Evolutionary conservation across 2,797 vertebrate species (phyloP), one percentile per base, ranked within the genome.

Genomic region (Poecile montanus): DNA sequence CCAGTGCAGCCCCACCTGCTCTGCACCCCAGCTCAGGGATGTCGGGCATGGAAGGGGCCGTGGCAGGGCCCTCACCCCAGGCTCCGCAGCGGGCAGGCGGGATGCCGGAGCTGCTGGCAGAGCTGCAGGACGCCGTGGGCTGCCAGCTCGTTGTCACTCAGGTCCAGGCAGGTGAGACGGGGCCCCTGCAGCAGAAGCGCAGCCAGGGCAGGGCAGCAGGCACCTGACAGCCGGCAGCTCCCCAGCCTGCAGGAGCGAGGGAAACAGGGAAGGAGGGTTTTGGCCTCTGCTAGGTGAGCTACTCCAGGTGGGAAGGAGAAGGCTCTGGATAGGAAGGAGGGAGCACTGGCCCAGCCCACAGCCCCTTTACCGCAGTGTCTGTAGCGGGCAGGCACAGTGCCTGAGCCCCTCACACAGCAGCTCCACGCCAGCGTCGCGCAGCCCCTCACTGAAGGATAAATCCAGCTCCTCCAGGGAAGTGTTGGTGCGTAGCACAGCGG

Each of bases 331-430:
- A 30, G 34, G 36, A 13, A 17, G 34, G 32, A 48, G 6, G 30
- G 18, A 20, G 17, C 4, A 1, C 2, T 9, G 2, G 2, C 7
- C 3, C 1, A 2, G 14, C 10, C 7, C 4, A 0, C 1, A 2
- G 27, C 17, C 22, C 16, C 76, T 80, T 92, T 83, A 94, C 91
- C 91, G 53, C 68, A 96, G 76, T 0, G 53, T 88, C 25, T 1
- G 73, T 38, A 96, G 83, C 0, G 3, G 83, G 61, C 80, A 77
- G 50, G 57, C 0, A 1, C 2, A 27, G 16, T 2, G 45, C 63
- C 9, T 56, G 4, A 96, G 88, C 30, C 83, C 91, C 57, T 85
- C 10, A 19, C 91, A 94, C 20, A 93, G 92, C 61, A 83, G 45
- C 53, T 40, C 36, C 30, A 38, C 65, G 0, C 95, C 73, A 0